These are phyloP conservation scores for Tetramorium simillimum DNA, from an alignment of 1,140 invertebrate species.

Conservation along the genomic window DNA sequence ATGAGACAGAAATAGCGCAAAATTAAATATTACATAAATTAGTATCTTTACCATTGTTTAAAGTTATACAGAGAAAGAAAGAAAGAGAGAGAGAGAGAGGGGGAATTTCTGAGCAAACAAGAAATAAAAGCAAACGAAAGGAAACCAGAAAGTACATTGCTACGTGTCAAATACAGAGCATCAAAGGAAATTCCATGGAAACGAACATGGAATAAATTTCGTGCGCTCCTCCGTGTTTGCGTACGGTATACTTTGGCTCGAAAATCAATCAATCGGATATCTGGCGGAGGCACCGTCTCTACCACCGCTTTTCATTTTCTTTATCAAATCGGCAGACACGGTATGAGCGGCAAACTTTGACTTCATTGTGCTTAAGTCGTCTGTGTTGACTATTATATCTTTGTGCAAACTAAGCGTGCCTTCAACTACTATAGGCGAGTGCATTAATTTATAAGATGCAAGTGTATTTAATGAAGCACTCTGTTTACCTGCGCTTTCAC, in stretches of 20 bases:
- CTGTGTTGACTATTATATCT: background rate
- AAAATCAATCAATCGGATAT: constrained; percentile 35
- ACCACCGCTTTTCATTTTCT: background rate
- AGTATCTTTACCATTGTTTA: background rate
- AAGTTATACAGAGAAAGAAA: background rate
- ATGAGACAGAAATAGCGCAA: background rate
- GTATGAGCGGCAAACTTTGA: background rate
- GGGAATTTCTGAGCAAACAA: background rate
- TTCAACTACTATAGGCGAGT: background rate
- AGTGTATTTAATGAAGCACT: background rate
- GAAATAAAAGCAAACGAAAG: background rate
- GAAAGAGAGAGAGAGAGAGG: background rate
- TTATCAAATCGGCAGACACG: background rate
- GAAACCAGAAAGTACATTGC: background rate
- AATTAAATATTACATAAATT: background rate
- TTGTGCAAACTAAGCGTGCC: background rate
- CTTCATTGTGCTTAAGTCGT: constrained; percentile 4
- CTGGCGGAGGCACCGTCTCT: background rate
- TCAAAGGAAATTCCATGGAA: constrained; percentile 35
- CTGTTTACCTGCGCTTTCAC: background rate
- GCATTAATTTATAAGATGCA: background rate
- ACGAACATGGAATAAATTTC: constrained; percentile 36
- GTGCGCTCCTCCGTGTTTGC: background rate
- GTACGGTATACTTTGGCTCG: background rate
- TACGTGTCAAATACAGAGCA: background rate